A percentile compares a stretch with the other conserved stretches of the same genome.
phyloP scores from a whole-genome alignment of 2,888 invertebrate species.

The Antheraea assamensis region DNA sequence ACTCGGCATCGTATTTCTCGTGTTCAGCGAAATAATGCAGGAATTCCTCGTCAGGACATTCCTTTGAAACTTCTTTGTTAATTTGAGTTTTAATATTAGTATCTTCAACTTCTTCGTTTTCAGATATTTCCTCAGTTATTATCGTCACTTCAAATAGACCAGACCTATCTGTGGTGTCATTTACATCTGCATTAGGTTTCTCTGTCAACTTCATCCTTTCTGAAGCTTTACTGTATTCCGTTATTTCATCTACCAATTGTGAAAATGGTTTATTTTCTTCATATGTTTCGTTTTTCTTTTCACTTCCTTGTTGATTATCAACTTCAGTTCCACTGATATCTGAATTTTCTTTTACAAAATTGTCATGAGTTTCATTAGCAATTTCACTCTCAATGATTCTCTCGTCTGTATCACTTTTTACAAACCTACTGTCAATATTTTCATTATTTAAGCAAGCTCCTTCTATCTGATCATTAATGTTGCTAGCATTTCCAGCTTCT shows the following conservation, averaged over 20 bases:
- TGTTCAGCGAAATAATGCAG: constrained; percentile 65
- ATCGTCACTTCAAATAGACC: constrained; percentile 60
- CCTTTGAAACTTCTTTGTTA: constrained; percentile 7
- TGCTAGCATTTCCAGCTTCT: constrained; percentile 22
- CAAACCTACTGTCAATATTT: constrained; percentile 10
- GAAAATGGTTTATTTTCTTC: constrained; percentile 48
- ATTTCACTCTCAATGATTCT: background rate
- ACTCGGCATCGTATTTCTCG: constrained; percentile 64
- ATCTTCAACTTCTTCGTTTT: constrained; percentile 45
- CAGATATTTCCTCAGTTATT: constrained; percentile 62
- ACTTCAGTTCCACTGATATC: constrained; percentile 23
- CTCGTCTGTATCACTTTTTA: background rate
- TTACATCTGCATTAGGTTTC: constrained; percentile 22
- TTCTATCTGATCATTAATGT: constrained; percentile 27
- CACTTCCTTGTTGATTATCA: constrained; percentile 22
- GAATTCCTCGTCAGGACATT: constrained; percentile 37
- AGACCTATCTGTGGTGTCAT: constrained; percentile 32
- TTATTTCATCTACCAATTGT: constrained; percentile 44
- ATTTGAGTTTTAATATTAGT: constrained; percentile 23
- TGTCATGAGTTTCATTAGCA: background rate
- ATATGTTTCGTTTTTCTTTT: constrained; percentile 32
- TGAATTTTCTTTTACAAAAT: background rate
- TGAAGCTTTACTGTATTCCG: constrained; percentile 41
- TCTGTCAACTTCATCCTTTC: constrained; percentile 37
- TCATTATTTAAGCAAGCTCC: constrained; percentile 17